Conservation (phyloP, 2,113 vertebrate genomes). For the Saccopteryx leptura region DNA sequence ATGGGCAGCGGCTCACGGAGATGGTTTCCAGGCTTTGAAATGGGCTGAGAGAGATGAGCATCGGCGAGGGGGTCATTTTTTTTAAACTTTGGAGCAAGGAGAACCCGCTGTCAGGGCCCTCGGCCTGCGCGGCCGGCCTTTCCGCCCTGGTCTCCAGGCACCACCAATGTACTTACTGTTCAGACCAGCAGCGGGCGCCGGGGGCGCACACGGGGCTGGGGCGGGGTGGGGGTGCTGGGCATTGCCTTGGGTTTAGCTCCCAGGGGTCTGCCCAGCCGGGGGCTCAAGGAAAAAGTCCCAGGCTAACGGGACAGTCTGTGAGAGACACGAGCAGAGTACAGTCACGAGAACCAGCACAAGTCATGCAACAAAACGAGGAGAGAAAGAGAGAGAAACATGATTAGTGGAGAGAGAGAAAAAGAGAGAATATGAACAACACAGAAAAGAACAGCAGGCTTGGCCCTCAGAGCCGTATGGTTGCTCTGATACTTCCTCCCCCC, state of each 20-base stretch:
- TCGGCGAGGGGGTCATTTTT: slow-evolving; percentile 84
- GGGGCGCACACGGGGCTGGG: slow-evolving; percentile 86
- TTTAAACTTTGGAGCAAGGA: slow-evolving; percentile 86
- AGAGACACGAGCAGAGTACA: slow-evolving; percentile 88
- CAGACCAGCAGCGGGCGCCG: slow-evolving; percentile 84
- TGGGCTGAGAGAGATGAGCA: slow-evolving; percentile 81
- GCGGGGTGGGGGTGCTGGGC: slow-evolving; percentile 80
- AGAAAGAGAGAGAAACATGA: slow-evolving; percentile 88
- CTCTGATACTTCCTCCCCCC: neutral
- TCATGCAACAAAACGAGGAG: slow-evolving; percentile 89
- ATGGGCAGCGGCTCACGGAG: slow-evolving; percentile 80
- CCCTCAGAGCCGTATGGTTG: neutral
- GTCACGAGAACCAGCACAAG: slow-evolving; percentile 86
- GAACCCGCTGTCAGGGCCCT: slow-evolving; percentile 80
- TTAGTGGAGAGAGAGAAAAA: slow-evolving; percentile 86
- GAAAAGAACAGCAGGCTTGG: slow-evolving; percentile 86
- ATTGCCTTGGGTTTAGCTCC: slow-evolving; percentile 86
- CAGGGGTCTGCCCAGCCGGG: slow-evolving; percentile 86
- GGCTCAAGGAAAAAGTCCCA: slow-evolving; percentile 87
- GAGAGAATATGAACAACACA: slow-evolving; percentile 89
- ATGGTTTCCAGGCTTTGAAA: slow-evolving; percentile 86
- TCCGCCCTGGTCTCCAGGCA: slow-evolving; percentile 75
- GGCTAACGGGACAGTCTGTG: slow-evolving; percentile 90
- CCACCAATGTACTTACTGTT: slow-evolving; percentile 89
- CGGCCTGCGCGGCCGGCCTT: slow-evolving; percentile 80